These are phyloP conservation scores for Xylota sylvarum DNA, from an alignment of 2,888 invertebrate genomes.

Conservation along the genomic window DNA sequence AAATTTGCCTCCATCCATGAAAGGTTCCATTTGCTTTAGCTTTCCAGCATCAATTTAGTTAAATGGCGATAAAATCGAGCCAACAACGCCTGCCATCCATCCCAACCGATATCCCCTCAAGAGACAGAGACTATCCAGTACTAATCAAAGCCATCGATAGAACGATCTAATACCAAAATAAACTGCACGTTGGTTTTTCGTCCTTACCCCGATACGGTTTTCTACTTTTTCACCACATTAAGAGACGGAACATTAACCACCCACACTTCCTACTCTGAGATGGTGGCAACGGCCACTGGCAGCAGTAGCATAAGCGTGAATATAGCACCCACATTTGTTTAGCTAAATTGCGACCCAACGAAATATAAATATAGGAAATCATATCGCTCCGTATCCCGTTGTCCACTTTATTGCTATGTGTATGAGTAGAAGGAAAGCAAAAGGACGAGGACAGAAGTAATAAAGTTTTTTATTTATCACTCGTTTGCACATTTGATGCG, in stretches of 20 bases:
- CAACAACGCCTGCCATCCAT: slow-evolving; percentile 23
- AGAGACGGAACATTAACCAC: slow-evolving; percentile 31
- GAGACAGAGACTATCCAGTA: slow-evolving; percentile 16
- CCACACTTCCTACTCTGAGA: slow-evolving; percentile 1
- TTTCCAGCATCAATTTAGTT: slow-evolving; percentile 32
- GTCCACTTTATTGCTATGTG: slow-evolving; percentile 11
- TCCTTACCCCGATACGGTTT: slow-evolving; percentile 1
- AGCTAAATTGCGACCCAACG: slow-evolving; percentile 34
- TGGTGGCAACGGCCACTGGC: slow-evolving; percentile 15
- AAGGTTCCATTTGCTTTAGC: slow-evolving; percentile 22
- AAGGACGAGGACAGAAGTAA: slow-evolving; percentile 25
- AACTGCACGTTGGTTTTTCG: slow-evolving; percentile 2
- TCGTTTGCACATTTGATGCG: slow-evolving; percentile 32
- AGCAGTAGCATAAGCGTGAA: slow-evolving; percentile 27
- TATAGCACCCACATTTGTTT: slow-evolving; percentile 47
- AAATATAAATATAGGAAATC: slow-evolving; percentile 46
- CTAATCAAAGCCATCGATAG: slow-evolving; percentile 52
- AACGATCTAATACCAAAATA: slow-evolving; percentile 29
- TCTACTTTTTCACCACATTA: slow-evolving; percentile 38
- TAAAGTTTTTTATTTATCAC: slow-evolving; percentile 47
- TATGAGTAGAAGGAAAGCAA: slow-evolving; percentile 18
- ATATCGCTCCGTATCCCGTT: slow-evolving; percentile 20
- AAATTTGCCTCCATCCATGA: not conserved
- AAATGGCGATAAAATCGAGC: slow-evolving; percentile 37
- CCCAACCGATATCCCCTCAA: slow-evolving; percentile 31